Evolutionary conservation across 2,797 vertebrate genomes (phyloP).

Genomic region (Chromobotia macracanthus): DNA sequence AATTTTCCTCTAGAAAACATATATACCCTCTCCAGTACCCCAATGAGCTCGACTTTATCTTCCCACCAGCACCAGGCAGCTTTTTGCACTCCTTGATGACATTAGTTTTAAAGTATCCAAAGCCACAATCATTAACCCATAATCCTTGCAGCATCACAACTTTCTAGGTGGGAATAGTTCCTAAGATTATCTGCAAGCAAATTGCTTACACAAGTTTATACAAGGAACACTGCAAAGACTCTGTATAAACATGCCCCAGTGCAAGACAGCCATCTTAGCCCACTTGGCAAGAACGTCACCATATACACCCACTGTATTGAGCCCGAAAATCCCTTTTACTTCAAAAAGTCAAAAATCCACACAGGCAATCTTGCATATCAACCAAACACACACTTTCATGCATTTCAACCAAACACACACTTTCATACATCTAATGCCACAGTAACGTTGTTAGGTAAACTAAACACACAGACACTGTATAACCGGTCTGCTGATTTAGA

Average conservation of each 20-base stretch:
- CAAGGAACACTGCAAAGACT: conserved; percentile 25
- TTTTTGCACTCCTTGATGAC: conserved; percentile 52
- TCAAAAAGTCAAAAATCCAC: too few species aligned
- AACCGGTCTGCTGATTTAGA: too few species aligned
- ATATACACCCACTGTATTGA: too few species aligned
- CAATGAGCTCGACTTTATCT: conserved; percentile 40
- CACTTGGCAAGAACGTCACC: conserved; percentile 24
- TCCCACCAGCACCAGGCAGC: conserved; percentile 50
- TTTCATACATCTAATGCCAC: too few species aligned
- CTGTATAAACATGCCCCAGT: conserved; percentile 52
- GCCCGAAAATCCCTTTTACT: too few species aligned
- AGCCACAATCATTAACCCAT: conserved; percentile 68
- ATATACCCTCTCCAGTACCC: not conserved
- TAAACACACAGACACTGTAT: too few species aligned
- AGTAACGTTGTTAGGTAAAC: too few species aligned
- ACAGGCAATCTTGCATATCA: too few species aligned
- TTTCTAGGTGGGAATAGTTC: conserved; percentile 71
- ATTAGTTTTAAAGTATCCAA: conserved; percentile 69
- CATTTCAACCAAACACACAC: too few species aligned
- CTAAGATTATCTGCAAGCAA: conserved; percentile 61
- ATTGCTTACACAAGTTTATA: too few species aligned
- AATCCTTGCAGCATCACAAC: conserved; percentile 64
- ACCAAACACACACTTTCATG: too few species aligned
- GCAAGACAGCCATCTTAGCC: conserved; percentile 38
- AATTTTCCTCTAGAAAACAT: not conserved